Percentiles rank a stretch among this genome's conserved stretches.
Conservation (phyloP, 2,888 invertebrate genomes). For the Antheraea assamensis region DNA sequence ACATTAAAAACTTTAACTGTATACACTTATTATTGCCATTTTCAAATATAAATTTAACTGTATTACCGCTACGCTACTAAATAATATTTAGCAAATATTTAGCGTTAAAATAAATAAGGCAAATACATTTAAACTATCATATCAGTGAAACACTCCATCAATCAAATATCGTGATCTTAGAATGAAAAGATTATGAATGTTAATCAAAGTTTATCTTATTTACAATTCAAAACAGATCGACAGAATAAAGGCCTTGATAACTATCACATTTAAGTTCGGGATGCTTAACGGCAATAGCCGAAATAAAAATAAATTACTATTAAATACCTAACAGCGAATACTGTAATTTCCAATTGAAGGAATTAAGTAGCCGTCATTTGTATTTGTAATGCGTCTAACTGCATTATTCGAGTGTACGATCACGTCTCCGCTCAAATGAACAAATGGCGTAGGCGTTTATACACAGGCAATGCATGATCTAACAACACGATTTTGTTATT, state of each 20-base stretch:
- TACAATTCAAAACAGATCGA: slow-evolving; percentile 71
- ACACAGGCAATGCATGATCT: slow-evolving; percentile 70
- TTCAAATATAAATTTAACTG: slow-evolving; percentile 58
- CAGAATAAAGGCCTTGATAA: slow-evolving; percentile 69
- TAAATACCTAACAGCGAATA: slow-evolving; percentile 57
- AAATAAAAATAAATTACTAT: slow-evolving; percentile 55
- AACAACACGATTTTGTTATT: slow-evolving; percentile 37
- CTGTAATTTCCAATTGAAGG: slow-evolving; percentile 61
- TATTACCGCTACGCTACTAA: slow-evolving; percentile 43
- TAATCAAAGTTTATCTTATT: slow-evolving; percentile 72
- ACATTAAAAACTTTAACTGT: slow-evolving; percentile 71
- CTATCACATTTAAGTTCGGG: slow-evolving; percentile 74
- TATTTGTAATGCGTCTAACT: slow-evolving; percentile 67
- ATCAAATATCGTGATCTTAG: slow-evolving; percentile 49
- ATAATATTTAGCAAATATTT: slow-evolving; percentile 35
- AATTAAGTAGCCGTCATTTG: slow-evolving; percentile 56
- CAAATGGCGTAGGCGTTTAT: slow-evolving; percentile 70
- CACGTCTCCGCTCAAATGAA: slow-evolving; percentile 76
- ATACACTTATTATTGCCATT: slow-evolving; percentile 78
- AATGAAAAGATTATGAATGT: slow-evolving; percentile 63
- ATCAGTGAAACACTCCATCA: slow-evolving; percentile 51
- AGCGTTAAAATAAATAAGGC: slow-evolving; percentile 56
- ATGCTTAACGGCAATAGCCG: slow-evolving; percentile 75
- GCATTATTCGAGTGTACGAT: slow-evolving; percentile 69
- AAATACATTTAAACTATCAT: slow-evolving; percentile 44